Evolutionary conservation across 2,113 vertebrate genomes (phyloP).

Genomic region (Bagarius yarrelli): DNA sequence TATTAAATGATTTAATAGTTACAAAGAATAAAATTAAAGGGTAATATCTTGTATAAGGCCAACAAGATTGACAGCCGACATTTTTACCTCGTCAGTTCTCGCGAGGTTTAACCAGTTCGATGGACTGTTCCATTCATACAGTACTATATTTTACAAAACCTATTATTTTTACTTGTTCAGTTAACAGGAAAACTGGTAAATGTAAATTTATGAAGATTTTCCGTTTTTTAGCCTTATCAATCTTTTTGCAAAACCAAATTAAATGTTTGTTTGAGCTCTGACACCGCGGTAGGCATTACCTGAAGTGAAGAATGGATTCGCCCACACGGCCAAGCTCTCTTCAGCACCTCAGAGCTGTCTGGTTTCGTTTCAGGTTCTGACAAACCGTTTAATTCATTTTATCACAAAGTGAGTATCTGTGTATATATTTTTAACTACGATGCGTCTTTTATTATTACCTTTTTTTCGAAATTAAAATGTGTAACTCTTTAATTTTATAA

Average conservation of each 20-base stretch:
- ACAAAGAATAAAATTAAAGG: too few species aligned
- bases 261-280: not conserved
- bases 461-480: not conserved
- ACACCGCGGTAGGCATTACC: not conserved
- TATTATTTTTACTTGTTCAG: not conserved
- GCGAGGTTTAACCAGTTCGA: not conserved
- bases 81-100: too few species aligned
- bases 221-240: not conserved
- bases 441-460: too few species aligned
- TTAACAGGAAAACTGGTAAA: too few species aligned
- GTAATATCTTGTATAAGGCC: too few species aligned
- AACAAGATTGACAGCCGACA: too few species aligned
- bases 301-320: not conserved
- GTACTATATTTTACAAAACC: not conserved
- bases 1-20: too few species aligned
- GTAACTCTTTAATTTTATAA: not conserved
- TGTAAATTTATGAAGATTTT: not conserved
- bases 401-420: slow-evolving; percentile 34
- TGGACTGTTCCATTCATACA: not conserved
- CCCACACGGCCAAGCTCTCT: not conserved
- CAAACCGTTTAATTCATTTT: not conserved
- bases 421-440: not conserved
- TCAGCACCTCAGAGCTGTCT: slow-evolving; percentile 15
- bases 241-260: not conserved
- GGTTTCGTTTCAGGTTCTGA: not conserved